Evolutionary conservation across 2,797 vertebrate genomes (phyloP).

Genomic region (Sebastes jordani): DNA sequence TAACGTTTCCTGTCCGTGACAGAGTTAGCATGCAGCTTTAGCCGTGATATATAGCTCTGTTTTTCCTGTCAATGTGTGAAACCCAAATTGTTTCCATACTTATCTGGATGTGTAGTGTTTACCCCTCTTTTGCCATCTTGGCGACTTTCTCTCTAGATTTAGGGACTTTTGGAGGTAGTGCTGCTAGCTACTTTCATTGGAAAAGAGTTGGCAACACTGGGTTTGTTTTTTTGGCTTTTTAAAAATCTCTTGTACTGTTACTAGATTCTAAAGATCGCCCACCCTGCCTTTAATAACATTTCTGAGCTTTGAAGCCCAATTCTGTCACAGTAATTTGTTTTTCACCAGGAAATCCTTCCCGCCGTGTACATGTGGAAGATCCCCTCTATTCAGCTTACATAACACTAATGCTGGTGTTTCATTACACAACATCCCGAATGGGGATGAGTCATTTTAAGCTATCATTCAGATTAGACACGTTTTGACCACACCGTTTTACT

Average conservation of each 20-base stretch:
- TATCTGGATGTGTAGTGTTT: too few species aligned
- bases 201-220: neutral
- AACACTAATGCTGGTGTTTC: constrained; percentile 29
- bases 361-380: neutral
- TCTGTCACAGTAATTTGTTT: constrained; percentile 7
- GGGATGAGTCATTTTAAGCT: constrained; percentile 37
- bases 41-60: too few species aligned
- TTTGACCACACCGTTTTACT: neutral
- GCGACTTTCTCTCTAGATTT: neutral
- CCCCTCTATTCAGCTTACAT: constrained; percentile 23
- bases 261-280: neutral
- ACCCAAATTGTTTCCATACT: too few species aligned
- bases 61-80: too few species aligned
- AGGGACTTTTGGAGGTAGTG: neutral
- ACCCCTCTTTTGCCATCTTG: neutral
- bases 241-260: neutral
- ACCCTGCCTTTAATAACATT: neutral
- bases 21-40: too few species aligned
- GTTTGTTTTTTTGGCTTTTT: neutral
- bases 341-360: constrained; percentile 1
- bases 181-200: too few species aligned
- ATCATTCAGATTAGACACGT: neutral
- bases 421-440: constrained; percentile 21
- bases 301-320: neutral
- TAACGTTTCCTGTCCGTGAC: too few species aligned